Conservation (phyloP, 2,113 vertebrate species). For the Phyllostomus hastatus region DNA sequence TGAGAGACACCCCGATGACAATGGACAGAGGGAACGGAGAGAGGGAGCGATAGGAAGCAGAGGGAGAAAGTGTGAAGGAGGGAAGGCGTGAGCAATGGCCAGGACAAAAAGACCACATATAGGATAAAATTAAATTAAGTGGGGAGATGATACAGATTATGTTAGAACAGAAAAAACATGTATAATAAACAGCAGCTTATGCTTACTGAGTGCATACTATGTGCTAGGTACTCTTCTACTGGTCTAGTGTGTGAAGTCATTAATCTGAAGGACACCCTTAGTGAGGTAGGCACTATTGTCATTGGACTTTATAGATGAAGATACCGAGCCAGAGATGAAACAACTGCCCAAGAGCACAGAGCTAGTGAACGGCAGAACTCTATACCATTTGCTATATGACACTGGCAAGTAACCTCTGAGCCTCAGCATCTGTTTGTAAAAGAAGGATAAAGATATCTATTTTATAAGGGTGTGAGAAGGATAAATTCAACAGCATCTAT, state of each 20-base stretch:
- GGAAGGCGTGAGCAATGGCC: not conserved
- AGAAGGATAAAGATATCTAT: not conserved
- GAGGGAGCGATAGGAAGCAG: not conserved
- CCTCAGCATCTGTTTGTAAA: constrained; percentile 12
- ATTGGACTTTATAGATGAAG: not conserved
- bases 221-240: not conserved
- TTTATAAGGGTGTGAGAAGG: not conserved
- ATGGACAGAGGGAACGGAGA: not conserved
- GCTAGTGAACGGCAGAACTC: not conserved
- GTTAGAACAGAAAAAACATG: not conserved
- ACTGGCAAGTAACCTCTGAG: not conserved
- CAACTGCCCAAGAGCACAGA: not conserved
- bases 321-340: constrained; percentile 22
- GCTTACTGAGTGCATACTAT: not conserved
- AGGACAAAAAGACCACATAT: not conserved
- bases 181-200: not conserved
- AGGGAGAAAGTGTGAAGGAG: not conserved
- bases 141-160: not conserved
- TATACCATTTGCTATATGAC: not conserved
- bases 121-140: constrained; percentile 13
- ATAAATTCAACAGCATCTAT: constrained; percentile 9
- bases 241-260: not conserved
- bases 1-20: not conserved
- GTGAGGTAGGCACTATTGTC: not conserved
- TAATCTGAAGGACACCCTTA: not conserved